Evolutionary conservation across 2,113 vertebrate genomes (phyloP), one percentile per base, ranked within the genome.

Genomic region (Rhabdornis inornatus): DNA sequence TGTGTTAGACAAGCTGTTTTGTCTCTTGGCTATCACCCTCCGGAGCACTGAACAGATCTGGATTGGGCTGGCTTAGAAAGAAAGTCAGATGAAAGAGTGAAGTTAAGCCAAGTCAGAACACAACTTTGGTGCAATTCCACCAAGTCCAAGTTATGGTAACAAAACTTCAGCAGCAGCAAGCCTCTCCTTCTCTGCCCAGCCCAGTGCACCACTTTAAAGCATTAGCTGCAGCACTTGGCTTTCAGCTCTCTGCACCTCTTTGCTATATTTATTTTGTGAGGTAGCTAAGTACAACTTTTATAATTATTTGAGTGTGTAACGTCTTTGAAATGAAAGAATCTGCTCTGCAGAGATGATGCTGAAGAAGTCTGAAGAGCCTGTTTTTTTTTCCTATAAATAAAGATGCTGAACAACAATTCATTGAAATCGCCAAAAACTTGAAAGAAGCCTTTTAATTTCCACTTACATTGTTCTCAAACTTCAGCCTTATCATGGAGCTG

Each of bases 1-100:
- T 96, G 94, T 97, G 97, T 97, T 98, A 96, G 93, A 95, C 95
- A 97, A 97, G 90, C 96, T 97, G 96, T 92, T 95, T 96, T 97
- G 92, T 89, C 94, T 89, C 82, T 96, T 97, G 95, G 94, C 95
- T 95, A 94, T 87, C 90, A 94, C 95, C 91, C 96, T 97, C 96
- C 90, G 10, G 79, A 95, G 93, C 49, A 40, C 97, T 94, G 93
- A 97, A 92, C n/a, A 97, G 96, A 97, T 97, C 97, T 90, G 97
- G 96, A 97, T 95, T 95, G 96, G 96, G 95, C 97, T 96, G 97
- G 96, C 97, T 98, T 96, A 65, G 95, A 97, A 95, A 92, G 96
- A 83, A 96, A 94, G 97, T 95, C 96, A 97, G 96, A 97, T 97
- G 97, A 97, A 95, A 97, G 91, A 97, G 89, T 47, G 96, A 97